phyloP scores from a whole-genome alignment of 2,888 invertebrate genomes.

The Carabus problematicus region DNA sequence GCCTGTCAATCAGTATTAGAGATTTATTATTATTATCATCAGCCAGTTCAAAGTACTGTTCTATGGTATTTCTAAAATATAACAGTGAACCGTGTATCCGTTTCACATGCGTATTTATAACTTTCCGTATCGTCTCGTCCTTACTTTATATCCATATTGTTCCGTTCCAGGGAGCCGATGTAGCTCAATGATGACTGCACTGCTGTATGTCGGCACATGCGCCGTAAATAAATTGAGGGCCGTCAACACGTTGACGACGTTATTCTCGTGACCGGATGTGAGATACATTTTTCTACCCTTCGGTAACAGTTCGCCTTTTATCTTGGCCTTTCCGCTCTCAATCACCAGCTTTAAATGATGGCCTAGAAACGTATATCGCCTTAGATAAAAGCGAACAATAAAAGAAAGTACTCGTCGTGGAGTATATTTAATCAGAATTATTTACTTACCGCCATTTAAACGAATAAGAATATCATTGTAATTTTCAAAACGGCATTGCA shows the following conservation, averaged over 20 bases:
- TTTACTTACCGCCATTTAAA: conserved; percentile 59
- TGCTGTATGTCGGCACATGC: conserved; percentile 56
- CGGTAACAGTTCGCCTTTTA: conserved; percentile 47
- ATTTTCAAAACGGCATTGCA: conserved; percentile 58
- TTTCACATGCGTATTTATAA: no score
- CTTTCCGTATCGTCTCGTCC: no score
- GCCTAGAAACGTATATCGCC: conserved; percentile 10
- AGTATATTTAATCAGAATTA: background rate
- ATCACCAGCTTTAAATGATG: conserved; percentile 35
- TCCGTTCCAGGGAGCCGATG: conserved; percentile 49
- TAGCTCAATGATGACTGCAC: conserved; percentile 54
- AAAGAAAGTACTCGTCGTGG: background rate
- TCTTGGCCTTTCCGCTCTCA: conserved; percentile 43
- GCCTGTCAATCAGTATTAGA: no score
- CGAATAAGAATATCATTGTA: conserved; percentile 54
- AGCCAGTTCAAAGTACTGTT: no score
- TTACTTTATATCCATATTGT: conserved; percentile 54
- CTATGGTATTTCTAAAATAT: no score
- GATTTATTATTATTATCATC: no score
- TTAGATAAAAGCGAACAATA: background rate
- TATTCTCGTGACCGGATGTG: conserved; percentile 66
- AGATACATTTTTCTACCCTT: conserved; percentile 57
- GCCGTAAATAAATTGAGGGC: conserved; percentile 61
- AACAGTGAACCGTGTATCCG: no score
- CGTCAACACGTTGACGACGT: conserved; percentile 61